These are phyloP conservation scores for Altica lythri DNA, from an alignment of 2,888 invertebrate species.

Conservation along the genomic window DNA sequence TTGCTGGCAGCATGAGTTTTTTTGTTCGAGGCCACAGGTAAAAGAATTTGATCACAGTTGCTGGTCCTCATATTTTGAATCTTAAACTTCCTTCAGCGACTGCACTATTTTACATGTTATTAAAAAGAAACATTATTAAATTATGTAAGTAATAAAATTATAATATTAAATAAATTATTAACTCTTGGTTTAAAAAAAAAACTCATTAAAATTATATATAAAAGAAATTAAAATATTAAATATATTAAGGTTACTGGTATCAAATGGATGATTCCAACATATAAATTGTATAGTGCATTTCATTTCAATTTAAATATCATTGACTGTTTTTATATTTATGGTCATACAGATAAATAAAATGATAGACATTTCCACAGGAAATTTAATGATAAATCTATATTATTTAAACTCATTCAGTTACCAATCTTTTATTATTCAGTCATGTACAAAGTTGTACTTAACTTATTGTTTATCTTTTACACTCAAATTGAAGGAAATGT, in stretches of 20 bases:
- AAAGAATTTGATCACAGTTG: no score
- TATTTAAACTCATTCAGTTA: neutral
- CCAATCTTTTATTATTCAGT: neutral
- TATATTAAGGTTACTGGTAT: neutral
- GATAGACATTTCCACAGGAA: neutral
- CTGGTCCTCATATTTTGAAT: no score
- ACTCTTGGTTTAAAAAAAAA: no score
- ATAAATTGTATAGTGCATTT: neutral
- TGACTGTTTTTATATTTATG: neutral
- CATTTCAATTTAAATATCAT: neutral
- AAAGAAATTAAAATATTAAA: no score
- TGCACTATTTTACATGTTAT: no score
- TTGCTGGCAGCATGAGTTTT: no score
- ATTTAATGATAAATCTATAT: neutral
- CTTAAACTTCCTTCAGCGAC: no score
- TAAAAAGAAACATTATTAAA: no score
- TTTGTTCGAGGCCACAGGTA: no score
- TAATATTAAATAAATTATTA: no score
- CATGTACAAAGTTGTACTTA: neutral
- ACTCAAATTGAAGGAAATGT: conserved; percentile 15
- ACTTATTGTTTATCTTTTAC: neutral
- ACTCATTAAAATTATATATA: no score
- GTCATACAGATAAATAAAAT: neutral
- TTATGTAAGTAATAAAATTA: no score
- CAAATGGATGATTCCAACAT: neutral